Evolutionary conservation across 2,113 vertebrate genomes (phyloP), one percentile per base, ranked within the genome.

Genomic region (Callaeas wilsoni): DNA sequence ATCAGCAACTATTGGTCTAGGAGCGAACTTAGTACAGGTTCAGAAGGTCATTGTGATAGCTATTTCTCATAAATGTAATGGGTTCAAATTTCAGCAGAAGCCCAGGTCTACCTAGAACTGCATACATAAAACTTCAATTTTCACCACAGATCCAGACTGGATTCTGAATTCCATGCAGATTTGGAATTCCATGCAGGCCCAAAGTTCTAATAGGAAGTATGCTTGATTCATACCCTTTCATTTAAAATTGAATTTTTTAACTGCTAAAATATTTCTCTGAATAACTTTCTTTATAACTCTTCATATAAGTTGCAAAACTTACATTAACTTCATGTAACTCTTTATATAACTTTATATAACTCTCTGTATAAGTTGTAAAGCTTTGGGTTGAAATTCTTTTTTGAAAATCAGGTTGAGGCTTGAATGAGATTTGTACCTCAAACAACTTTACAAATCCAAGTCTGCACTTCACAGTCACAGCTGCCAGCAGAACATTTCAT

Each of bases 231-330:
- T 94, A 96, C 74, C 82, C 81, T 80, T 93, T 33, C 64, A 91
- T 90, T 94, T 96, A 94, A 96, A 96, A 90, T 37, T 69, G 70
- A 91, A 69, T 85, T 85, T 76, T 73, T 27, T 62, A 76, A 65
- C 49, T 63, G 46, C 47, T 50, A 20, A 62, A 39, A 7, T 16
- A 63, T 83, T 87, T 87, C 5, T 53, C 49, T 62, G 21, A 59
- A 60, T 46, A 56, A 55, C 23, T 64, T 69, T 60, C 7, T 85
- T 68, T 71, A 9, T 23, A 82, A 56, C 17, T 73, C 6, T 50
- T 65, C 5, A 56, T 42, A 15, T 32, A 63, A 78, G 30, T 32
- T 79, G n/a, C 10, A 63, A 63, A 78, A 62, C 32, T 37, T 76
- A 42, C 5, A 33, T 55, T 55, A 64, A 23, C 23, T 8, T 47